phyloP scores from a whole-genome alignment of 2,113 vertebrate species.

The Saguinus midas region DNA sequence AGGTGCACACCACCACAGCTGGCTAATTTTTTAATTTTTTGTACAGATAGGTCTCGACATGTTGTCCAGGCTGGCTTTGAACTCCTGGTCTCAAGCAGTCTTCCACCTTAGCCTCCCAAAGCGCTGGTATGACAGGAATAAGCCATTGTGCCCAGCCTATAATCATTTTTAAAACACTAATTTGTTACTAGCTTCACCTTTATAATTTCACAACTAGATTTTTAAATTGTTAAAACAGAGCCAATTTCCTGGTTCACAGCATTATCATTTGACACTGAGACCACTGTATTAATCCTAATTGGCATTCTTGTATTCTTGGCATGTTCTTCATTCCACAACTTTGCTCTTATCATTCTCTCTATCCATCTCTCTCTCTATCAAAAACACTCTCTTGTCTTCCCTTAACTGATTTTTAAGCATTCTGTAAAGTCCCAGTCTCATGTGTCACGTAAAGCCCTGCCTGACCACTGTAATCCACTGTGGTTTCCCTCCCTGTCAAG shows the following conservation, averaged over 20 bases:
- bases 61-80: no score
- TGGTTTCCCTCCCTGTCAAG: not conserved
- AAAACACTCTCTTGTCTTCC: not conserved
- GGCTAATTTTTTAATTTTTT: no score
- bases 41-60: no score
- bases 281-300: not conserved
- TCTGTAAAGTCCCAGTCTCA: not conserved
- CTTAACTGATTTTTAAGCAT: not conserved
- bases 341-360: not conserved
- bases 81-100: no score
- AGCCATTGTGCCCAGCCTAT: not conserved
- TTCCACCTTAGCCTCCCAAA: no score
- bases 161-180: not conserved
- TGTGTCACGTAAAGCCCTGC: not conserved
- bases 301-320: not conserved
- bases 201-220: not conserved
- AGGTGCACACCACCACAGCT: no score
- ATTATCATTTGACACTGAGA: not conserved
- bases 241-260: not conserved
- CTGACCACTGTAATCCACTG: not conserved
- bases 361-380: not conserved
- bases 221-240: not conserved
- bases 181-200: not conserved
- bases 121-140: no score
- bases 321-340: not conserved